Base-by-base conservation (phyloP, 2,797 vertebrate genomes). In the Anguilla anguilla region DNA sequence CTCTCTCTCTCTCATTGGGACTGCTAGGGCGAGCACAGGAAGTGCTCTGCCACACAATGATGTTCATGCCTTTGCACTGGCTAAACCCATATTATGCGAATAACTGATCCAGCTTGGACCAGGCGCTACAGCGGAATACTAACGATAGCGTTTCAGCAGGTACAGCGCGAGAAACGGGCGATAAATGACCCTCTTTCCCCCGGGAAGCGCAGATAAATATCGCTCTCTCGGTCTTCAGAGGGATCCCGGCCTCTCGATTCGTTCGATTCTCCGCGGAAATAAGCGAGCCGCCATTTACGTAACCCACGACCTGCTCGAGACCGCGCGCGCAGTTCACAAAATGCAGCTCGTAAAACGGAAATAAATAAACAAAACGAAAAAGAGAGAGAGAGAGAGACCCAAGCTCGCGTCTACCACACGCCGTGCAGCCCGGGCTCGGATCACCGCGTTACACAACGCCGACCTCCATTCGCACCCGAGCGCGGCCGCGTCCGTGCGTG, bases 71-170 rank as follows among this genome's bases (percentile, higher is more conserved):
- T 9, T 31, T 15, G 72, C 15, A 15, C 31, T 5, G 31, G 22
- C 6, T 39, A 39, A 31, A 39, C 35, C 72, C 72, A 3, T 35
- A 15, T 43, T 39, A 15, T 13, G 4, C 1, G 31, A 77, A 77
- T 13, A 43, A 19, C 43, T 10, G 19, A 81, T 25, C 39, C 43
- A n/a, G 19, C 1, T 17, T 49, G 77, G 43, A 22, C 35, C 3
- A 9, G 79, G 86, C 57, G 15, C 17, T 67, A 85, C 88, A 86
- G 84, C 83, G 85, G 86, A 91, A 90, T 85, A 79, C 74, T 86
- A 88, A 87, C 87, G 49, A 88, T 17, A 55, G 22, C 19, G 39
- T 46, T 59, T 61, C 57, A 49, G 87, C 85, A 87, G 88, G 88
- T 89, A 86, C 25, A 51, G 85, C 67, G 79, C 46, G 35, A 79